These are phyloP conservation scores for Drosophila suzukii DNA, from an alignment of 1,140 invertebrate species.

Conservation along the genomic window DNA sequence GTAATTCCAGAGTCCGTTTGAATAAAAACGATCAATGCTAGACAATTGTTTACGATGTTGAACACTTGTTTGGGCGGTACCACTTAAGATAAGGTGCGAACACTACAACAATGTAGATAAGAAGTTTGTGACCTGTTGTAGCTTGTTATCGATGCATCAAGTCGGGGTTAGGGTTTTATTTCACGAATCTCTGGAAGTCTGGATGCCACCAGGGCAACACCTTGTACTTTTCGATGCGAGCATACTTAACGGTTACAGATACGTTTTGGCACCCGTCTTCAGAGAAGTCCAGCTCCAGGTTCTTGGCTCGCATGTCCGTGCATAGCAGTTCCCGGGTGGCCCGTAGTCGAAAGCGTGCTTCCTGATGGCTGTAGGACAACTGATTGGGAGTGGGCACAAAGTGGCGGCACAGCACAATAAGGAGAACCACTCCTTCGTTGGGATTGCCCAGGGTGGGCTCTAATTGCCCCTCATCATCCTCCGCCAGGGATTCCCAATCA, in stretches of 20 bases:
- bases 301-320: conserved; percentile 69
- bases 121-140: conserved; percentile 6
- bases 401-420: conserved; percentile 56
- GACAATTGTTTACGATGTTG: conserved; percentile 18
- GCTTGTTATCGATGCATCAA: conserved; percentile 1
- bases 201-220: conserved; percentile 80
- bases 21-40: conserved; percentile 43
- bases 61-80: conserved; percentile 27
- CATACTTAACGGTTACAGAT: conserved; percentile 65
- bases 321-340: conserved; percentile 65
- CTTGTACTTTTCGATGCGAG: conserved; percentile 59
- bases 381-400: conserved; percentile 62
- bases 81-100: conserved; percentile 17
- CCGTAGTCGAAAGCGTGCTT: conserved; percentile 42
- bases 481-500: conserved; percentile 52
- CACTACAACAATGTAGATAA: conserved; percentile 8
- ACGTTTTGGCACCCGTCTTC: conserved; percentile 36
- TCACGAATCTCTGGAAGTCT: conserved; percentile 65
- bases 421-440: conserved; percentile 55
- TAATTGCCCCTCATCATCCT: background rate
- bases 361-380: conserved; percentile 53
- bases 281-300: conserved; percentile 72
- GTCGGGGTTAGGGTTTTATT: conserved; percentile 37
- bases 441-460: conserved; percentile 1
- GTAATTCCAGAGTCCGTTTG: conserved; percentile 22